A percentile compares a stretch with the other conserved stretches of the same genome.
Evolutionary conservation across 2,888 invertebrate species (phyloP).

Genomic region (Coleophora flavipennella): DNA sequence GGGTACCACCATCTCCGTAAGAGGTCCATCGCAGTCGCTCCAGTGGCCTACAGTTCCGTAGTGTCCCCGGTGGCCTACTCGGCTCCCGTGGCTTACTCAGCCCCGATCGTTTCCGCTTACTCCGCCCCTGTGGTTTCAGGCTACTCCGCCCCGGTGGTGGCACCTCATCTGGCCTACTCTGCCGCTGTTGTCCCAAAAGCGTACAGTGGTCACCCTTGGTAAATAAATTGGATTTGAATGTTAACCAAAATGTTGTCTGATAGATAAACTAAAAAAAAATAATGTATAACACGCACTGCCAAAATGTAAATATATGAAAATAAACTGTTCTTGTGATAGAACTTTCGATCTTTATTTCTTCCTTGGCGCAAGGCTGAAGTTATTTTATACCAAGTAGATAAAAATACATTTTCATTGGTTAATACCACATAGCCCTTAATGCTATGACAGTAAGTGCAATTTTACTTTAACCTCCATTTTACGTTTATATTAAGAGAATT

Average conservation of each 20-base stretch:
- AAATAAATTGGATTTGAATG: conserved; percentile 14
- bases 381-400: no score
- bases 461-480: no score
- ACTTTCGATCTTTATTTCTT: no score
- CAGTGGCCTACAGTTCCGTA: conserved; percentile 43
- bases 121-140: conserved; percentile 25
- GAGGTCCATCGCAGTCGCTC: conserved; percentile 36
- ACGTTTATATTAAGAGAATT: no score
- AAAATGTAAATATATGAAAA: conserved; percentile 3
- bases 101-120: conserved; percentile 24
- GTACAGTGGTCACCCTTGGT: conserved; percentile 49
- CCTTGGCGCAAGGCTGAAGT: no score
- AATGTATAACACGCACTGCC: conserved; percentile 27
- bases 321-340: no score
- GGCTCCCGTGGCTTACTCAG: conserved; percentile 16
- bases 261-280: conserved; percentile 12
- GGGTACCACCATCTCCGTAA: conserved; percentile 53
- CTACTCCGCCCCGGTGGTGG: conserved; percentile 28
- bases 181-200: conserved; percentile 29
- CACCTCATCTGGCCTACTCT: conserved; percentile 22
- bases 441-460: no score
- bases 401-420: no score
- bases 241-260: conserved; percentile 15
- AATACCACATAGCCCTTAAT: no score
- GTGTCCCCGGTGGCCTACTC: conserved; percentile 28